Evolutionary conservation across 1,140 invertebrate species (phyloP).

Genomic region (Pissodes strobi): DNA sequence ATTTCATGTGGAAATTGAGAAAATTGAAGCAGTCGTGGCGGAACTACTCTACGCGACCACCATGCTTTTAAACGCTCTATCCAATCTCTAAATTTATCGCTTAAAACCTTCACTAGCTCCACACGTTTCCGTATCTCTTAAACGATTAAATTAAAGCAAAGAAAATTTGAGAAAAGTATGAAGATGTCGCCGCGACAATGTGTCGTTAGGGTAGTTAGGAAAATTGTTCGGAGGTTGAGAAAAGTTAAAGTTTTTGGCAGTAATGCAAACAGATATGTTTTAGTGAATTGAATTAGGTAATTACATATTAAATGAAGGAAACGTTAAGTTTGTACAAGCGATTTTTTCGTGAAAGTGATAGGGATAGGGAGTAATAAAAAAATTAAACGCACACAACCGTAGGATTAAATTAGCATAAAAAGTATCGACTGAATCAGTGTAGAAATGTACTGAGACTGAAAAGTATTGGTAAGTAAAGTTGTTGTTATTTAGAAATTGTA

Average conservation of each 20-base stretch:
- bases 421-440: too few species aligned
- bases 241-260: constrained; percentile 17
- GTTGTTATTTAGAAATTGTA: too few species aligned
- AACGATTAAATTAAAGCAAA: constrained; percentile 76
- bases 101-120: constrained; percentile 65
- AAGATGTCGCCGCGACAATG: constrained; percentile 71
- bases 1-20: background rate
- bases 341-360: too few species aligned
- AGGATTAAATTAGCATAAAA: too few species aligned
- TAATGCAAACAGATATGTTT: constrained; percentile 18
- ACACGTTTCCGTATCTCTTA: too few species aligned
- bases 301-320: too few species aligned
- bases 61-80: background rate
- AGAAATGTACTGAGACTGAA: too few species aligned
- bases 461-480: too few species aligned
- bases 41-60: background rate
- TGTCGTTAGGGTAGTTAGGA: constrained; percentile 10
- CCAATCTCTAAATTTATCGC: constrained; percentile 14
- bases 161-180: constrained; percentile 74
- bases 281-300: constrained; percentile 16
- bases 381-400: too few species aligned
- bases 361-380: too few species aligned
- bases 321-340: too few species aligned
- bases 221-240: constrained; percentile 8
- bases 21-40: background rate